Evolutionary conservation across 2,888 invertebrate species (phyloP).

Genomic region (Polietes domitor): DNA sequence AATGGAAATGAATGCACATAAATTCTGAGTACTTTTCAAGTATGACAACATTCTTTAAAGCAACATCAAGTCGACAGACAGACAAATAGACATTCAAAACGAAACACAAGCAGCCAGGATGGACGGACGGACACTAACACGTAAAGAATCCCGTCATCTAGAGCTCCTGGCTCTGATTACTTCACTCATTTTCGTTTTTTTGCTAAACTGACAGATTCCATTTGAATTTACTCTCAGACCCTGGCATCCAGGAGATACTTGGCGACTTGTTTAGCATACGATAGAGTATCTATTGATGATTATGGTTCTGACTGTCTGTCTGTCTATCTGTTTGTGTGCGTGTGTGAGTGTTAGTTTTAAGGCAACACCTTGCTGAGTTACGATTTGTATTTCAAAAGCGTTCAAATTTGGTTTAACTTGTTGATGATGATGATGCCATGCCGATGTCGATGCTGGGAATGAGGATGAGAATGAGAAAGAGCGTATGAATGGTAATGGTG

Average conservation of each 20-base stretch:
- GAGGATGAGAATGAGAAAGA: neutral
- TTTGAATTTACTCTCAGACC: neutral
- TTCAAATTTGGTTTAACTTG: conserved; percentile 60
- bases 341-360: neutral
- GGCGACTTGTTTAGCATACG: conserved; percentile 1
- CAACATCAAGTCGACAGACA: neutral
- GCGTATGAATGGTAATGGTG: neutral
- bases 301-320: neutral
- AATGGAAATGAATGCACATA: conserved; percentile 25
- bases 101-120: no score
- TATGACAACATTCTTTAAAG: conserved; percentile 35
- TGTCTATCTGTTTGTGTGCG: neutral
- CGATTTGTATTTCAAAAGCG: conserved; percentile 64
- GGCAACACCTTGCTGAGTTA: conserved; percentile 36
- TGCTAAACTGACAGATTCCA: conserved; percentile 13
- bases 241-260: neutral
- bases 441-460: neutral
- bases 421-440: conserved; percentile 49
- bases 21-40: conserved; percentile 32
- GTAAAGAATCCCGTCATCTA: neutral
- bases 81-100: neutral
- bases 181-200: conserved; percentile 9
- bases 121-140: neutral
- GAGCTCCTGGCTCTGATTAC: conserved; percentile 2
- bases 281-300: conserved; percentile 14